phyloP scores from a whole-genome alignment of 1,140 invertebrate genomes.

The Tetranychus cinnabarinus region DNA sequence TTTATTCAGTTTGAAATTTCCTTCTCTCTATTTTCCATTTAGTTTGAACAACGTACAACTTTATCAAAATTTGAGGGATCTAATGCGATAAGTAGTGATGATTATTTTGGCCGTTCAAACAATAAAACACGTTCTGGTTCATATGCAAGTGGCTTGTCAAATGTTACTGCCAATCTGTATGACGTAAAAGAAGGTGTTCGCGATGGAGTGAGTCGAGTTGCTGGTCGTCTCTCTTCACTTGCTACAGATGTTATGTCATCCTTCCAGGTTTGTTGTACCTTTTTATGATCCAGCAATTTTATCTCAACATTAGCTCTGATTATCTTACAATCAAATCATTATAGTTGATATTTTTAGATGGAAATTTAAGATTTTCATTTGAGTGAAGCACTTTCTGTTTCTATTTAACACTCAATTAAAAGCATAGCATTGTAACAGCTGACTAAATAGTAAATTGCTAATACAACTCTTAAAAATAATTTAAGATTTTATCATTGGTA shows the following conservation, averaged over 20 bases:
- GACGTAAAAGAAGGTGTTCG: slow-evolving; percentile 88
- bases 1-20: no score
- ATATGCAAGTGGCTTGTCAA: not conserved
- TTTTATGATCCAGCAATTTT: no score
- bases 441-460: no score
- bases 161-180: slow-evolving; percentile 39
- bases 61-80: slow-evolving; percentile 60
- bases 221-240: slow-evolving; percentile 68
- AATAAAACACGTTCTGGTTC: not conserved
- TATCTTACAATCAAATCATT: no score
- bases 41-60: slow-evolving; percentile 40
- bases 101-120: slow-evolving; percentile 53
- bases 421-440: no score
- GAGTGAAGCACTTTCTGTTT: no score
- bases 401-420: no score
- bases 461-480: no score
- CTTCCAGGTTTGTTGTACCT: not conserved
- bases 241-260: slow-evolving; percentile 49
- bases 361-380: no score
- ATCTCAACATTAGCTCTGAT: no score
- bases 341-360: no score
- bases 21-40: not conserved
- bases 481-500: no score
- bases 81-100: slow-evolving; percentile 76
- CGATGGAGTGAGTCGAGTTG: slow-evolving; percentile 87